Conservation (phyloP, 1,140 invertebrate genomes). For the Periplaneta americana region DNA sequence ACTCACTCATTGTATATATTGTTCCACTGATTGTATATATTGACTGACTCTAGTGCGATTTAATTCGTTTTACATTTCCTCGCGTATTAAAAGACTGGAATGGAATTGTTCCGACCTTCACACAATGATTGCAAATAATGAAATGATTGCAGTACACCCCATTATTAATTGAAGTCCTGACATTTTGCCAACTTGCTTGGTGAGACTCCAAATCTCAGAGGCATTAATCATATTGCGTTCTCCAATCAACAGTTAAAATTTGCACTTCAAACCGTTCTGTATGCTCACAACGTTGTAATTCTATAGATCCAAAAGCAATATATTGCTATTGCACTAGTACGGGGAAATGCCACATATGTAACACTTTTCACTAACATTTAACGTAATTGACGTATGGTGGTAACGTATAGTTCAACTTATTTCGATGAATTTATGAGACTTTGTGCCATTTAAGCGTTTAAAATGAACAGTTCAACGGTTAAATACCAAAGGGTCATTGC, state of each 20-base stretch:
- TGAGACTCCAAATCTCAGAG: not conserved
- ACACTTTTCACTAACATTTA: too few relatives aligned
- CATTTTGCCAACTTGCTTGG: not conserved
- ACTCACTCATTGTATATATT: too few relatives aligned
- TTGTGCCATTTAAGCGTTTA: not conserved
- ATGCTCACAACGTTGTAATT: not conserved
- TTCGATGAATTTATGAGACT: not conserved
- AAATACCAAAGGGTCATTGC: not conserved
- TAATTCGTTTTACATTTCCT: too few relatives aligned
- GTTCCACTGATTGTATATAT: too few relatives aligned
- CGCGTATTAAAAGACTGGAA: too few relatives aligned
- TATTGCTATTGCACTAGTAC: not conserved
- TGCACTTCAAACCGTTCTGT: not conserved
- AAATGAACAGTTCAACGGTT: not conserved
- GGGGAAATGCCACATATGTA: not conserved
- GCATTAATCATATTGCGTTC: not conserved
- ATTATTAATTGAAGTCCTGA: too few relatives aligned
- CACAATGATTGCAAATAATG: too few relatives aligned
- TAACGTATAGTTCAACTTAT: not conserved
- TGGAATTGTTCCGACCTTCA: too few relatives aligned
- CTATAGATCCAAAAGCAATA: not conserved
- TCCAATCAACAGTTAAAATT: not conserved
- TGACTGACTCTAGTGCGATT: too few relatives aligned
- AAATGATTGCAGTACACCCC: too few relatives aligned
- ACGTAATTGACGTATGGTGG: not conserved